phyloP scores from a whole-genome alignment of 2,113 vertebrate species.

The Camarhynchus parvulus region DNA sequence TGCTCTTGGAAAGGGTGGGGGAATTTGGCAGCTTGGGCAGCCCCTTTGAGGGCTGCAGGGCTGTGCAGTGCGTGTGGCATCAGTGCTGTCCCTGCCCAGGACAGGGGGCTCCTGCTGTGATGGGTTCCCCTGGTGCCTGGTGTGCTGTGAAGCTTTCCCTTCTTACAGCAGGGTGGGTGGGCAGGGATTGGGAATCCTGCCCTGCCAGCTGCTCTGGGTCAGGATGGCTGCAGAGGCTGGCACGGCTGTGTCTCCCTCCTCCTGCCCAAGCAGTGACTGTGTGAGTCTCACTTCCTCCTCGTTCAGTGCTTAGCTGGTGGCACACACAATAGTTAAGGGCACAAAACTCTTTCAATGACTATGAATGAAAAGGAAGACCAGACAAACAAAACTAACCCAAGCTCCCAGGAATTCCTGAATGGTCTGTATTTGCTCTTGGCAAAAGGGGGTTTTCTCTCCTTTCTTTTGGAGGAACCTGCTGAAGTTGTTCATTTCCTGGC shows the following conservation, averaged over 20 bases:
- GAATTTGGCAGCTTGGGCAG: not conserved
- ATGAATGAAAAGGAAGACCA: not conserved
- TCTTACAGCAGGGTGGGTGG: accelerated
- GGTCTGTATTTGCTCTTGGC: not conserved
- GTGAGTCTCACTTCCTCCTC: not conserved
- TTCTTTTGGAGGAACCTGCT: not conserved
- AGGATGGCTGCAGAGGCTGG: not conserved
- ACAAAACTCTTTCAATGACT: not conserved
- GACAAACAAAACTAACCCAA: not conserved
- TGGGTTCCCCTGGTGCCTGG: not conserved
- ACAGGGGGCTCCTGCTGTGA: accelerated
- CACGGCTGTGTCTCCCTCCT: not conserved
- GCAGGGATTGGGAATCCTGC: not conserved
- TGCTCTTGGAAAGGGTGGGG: not conserved
- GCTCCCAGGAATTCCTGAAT: not conserved
- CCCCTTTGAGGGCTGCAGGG: not conserved
- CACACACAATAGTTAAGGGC: not conserved
- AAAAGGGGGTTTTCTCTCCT: not conserved
- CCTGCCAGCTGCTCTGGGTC: not conserved
- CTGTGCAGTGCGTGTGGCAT: not conserved
- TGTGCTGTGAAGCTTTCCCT: not conserved
- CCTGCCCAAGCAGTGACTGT: not conserved
- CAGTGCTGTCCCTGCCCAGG: not conserved
- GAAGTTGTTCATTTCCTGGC: not conserved
- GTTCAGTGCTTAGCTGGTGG: not conserved